Base-by-base conservation (phyloP, 2,888 invertebrate species). In the Pyrocoelia pectoralis region DNA sequence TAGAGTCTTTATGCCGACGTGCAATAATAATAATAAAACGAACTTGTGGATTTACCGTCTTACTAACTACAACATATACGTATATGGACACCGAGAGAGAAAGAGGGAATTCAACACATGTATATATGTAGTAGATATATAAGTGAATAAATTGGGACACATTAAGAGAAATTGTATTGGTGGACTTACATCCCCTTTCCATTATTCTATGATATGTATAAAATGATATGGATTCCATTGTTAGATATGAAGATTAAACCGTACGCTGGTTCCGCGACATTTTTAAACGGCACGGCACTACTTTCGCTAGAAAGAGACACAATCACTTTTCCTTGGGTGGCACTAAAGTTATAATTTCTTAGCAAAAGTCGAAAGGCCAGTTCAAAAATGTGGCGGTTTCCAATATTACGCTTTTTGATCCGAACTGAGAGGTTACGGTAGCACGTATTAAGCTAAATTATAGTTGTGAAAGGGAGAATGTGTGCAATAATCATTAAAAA, bases 151-250 rank as follows among this genome's bases (percentile, higher is more conserved):
- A 62, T 29, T 63, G 63, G 63, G 63, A 63, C 63, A 63, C 61
- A 18, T 8, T 52, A 28, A 43, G 41, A 61, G 24, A 24, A 24
- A 40, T 38, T 50, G 40, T 59, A 63, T 60, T 69, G 73, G 76
- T 74, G 74, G 73, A 74, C 71, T 61, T 15, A 18, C 53, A 57
- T 28, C 55, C 43, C 51, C 58, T 24, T 58, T 33, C 24, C 12
- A 67, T 40, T 19, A 74, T 73, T 72, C 70, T 33, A 33, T 75
- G 77, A 77, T 77, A 76, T 77, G 76, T 77, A 69, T 73, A 54
- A 61, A 64, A 65, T 68, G 66, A 68, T 64, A 68, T 65, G 59
- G 67, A 62, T 53, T 48, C 46, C 52, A 48, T 58, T 56, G 2
- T 33, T n/a, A 3, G 9, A 33, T 33, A n/a, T n/a, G 8, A 2